These are phyloP conservation scores for Capromys pilorides DNA, from an alignment of 2,797 vertebrate species.

Conservation along the genomic window DNA sequence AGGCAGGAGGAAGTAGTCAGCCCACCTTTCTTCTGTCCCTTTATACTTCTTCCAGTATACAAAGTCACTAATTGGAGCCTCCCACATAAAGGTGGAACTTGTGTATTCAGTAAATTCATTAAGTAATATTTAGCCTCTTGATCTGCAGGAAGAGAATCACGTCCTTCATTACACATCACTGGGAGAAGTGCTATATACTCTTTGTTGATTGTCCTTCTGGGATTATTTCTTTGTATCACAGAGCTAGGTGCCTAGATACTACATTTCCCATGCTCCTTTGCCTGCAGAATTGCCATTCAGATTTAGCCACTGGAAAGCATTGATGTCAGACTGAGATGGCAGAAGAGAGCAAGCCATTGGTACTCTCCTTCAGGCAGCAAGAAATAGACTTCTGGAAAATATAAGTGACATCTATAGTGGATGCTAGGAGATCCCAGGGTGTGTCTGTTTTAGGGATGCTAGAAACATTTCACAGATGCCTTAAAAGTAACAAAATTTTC, in stretches of 20 bases:
- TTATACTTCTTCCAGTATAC: background rate
- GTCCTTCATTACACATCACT: background rate
- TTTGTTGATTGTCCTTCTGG: constrained; percentile 3
- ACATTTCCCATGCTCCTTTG: constrained; percentile 15
- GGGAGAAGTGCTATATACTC: background rate
- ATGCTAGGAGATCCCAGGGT: background rate
- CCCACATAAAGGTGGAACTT: background rate
- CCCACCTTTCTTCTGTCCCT: background rate
- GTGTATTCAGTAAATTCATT: background rate
- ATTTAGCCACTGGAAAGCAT: background rate
- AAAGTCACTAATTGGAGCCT: background rate
- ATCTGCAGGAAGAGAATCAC: background rate
- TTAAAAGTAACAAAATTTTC: background rate
- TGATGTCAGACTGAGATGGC: background rate
- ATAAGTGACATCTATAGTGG: background rate
- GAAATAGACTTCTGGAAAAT: background rate
- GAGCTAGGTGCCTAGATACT: background rate
- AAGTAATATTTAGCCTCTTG: background rate
- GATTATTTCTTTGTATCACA: background rate
- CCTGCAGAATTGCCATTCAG: background rate
- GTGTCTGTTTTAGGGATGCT: background rate
- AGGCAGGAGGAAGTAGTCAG: background rate
- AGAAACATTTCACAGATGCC: background rate
- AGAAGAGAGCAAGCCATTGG: background rate
- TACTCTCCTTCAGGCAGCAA: background rate